Percentiles rank a stretch among this genome's conserved stretches.
Evolutionary conservation across 2,888 invertebrate genomes (phyloP).

Genomic region (Amiota minor): DNA sequence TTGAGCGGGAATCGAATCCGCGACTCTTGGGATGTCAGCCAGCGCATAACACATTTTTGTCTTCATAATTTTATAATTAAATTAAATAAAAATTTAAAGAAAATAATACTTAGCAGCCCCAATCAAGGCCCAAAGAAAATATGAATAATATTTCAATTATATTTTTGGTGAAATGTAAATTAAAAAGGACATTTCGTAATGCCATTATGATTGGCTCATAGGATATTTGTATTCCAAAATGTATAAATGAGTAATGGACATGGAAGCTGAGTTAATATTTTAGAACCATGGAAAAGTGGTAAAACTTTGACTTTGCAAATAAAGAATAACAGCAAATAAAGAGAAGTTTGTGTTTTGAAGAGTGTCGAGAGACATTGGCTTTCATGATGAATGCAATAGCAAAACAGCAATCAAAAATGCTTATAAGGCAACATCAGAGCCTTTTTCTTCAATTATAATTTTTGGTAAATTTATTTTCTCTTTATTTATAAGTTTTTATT

Average conservation of each 20-base stretch:
- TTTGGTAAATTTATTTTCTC: background rate
- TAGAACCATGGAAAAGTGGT: background rate
- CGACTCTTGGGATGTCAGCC: no score
- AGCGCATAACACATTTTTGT: no score
- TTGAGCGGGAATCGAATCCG: no score
- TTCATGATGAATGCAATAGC: background rate
- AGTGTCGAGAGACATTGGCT: no score
- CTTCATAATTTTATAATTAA: no score
- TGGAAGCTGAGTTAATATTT: no score
- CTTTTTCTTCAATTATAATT: background rate
- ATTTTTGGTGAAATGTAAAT: background rate
- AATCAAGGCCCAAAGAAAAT: no score
- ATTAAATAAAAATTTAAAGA: no score
- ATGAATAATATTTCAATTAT: background rate
- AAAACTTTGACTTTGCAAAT: background rate
- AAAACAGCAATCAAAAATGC: conserved; percentile 28
- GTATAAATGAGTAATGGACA: no score
- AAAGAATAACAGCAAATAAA: conserved; percentile 3
- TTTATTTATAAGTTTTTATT: background rate
- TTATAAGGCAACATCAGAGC: conserved; percentile 4
- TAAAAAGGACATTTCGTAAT: conserved; percentile 12
- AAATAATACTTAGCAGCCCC: no score
- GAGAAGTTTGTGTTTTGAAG: no score
- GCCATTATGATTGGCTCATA: conserved; percentile 15
- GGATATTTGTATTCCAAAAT: background rate